phyloP scores from a whole-genome alignment of 30 jellyfish, hydroid and myxozoan species.

The Hydractinia symbiolongicarpus region DNA sequence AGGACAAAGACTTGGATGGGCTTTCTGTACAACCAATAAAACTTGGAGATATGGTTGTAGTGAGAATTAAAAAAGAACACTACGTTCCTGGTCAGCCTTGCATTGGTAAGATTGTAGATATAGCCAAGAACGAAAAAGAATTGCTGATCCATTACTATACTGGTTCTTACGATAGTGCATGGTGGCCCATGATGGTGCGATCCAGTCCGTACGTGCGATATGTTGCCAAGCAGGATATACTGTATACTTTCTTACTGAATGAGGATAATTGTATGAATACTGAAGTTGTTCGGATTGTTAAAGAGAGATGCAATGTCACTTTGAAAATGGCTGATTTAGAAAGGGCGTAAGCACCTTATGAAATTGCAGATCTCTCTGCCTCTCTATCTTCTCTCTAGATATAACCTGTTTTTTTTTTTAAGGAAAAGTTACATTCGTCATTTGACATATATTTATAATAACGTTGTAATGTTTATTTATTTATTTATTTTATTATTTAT shows the following conservation, averaged over 20 bases:
- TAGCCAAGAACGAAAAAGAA: conserved; percentile 37
- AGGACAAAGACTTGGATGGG: no score
- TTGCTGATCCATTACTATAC: conserved; percentile 61
- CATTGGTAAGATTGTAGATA: conserved; percentile 53
- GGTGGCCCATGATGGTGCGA: conserved; percentile 96
- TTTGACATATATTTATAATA: no score
- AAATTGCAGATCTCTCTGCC: no score
- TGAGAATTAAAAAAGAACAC: conserved; percentile 47
- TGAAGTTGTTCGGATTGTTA: conserved; percentile 29
- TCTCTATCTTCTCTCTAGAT: no score
- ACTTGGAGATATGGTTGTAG: conserved; percentile 64
- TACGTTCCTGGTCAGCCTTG: conserved; percentile 92
- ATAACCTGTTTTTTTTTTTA: no score
- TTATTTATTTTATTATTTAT: no score
- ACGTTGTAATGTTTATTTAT: no score
- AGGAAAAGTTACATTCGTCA: no score
- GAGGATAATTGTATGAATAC: conserved; percentile 43
- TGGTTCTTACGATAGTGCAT: conserved; percentile 60
- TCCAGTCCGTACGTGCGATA: conserved; percentile 72
- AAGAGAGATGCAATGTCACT: not conserved
- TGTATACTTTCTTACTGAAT: conserved; percentile 28
- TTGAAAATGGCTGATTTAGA: no score
- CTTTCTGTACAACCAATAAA: not conserved
- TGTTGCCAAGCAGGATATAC: conserved; percentile 29
- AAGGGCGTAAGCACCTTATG: no score